Conservation (phyloP, 2,888 invertebrate species). For the Ganaspis brasiliensis region DNA sequence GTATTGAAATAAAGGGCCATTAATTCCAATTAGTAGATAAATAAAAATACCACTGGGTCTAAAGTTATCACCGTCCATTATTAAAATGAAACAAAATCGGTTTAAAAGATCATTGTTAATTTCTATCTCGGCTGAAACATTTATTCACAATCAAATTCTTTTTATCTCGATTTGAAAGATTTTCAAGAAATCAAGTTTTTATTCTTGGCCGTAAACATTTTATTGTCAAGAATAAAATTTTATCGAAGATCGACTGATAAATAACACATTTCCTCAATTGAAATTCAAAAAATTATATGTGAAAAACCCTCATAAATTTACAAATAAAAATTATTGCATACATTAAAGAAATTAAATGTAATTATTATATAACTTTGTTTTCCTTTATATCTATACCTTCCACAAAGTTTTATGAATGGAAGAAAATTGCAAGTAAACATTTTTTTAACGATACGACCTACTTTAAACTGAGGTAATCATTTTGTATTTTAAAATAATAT, state of each 20-base stretch:
- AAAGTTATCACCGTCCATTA: conserved; percentile 12
- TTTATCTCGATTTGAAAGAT: not conserved
- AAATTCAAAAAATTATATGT: not conserved
- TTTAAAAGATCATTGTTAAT: conserved; percentile 4
- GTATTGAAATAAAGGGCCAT: conserved; percentile 42
- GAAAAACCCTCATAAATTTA: not conserved
- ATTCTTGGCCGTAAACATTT: not conserved
- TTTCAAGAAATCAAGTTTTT: conserved; percentile 2
- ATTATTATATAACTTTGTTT: too few species aligned
- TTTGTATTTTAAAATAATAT: too few species aligned
- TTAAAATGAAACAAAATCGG: not conserved
- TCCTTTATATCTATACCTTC: not conserved
- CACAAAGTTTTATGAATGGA: conserved; percentile 10
- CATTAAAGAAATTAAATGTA: too few species aligned
- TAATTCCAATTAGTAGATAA: conserved; percentile 48
- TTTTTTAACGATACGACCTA: too few species aligned
- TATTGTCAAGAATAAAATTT: conserved; percentile 1
- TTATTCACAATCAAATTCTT: conserved; percentile 16
- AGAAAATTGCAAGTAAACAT: too few species aligned
- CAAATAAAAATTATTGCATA: not conserved
- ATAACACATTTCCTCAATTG: not conserved
- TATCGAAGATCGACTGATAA: conserved; percentile 1
- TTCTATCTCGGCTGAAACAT: not conserved
- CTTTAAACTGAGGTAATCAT: too few species aligned
- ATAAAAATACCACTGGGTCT: conserved; percentile 49